A percentile compares a stretch with the other conserved stretches of the same genome.
Conservation (phyloP, 2,113 vertebrate species). For the Trichechus manatus region DNA sequence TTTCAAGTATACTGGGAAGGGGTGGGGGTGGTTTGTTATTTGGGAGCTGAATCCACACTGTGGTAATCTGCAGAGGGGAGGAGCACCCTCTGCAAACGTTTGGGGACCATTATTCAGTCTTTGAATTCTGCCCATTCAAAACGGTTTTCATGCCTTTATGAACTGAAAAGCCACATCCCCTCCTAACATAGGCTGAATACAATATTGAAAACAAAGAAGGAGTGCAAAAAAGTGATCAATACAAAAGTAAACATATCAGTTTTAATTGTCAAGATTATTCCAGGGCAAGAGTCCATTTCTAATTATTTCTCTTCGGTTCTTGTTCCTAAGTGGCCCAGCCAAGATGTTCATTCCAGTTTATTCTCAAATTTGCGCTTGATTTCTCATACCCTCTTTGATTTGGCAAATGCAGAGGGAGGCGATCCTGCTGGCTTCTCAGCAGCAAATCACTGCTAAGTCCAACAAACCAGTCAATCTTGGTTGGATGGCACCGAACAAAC, state of each 20-base stretch:
- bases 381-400: conserved; percentile 78
- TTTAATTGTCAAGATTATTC: conserved; percentile 92
- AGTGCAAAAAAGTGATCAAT: conserved; percentile 90
- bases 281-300: conserved; percentile 91
- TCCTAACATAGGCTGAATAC: conserved; percentile 87
- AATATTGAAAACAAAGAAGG: conserved; percentile 86
- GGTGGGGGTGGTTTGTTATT: conserved; percentile 48
- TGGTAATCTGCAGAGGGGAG: conserved; percentile 74
- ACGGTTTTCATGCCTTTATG: conserved; percentile 78
- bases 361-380: conserved; percentile 77
- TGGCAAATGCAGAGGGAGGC: conserved; percentile 59
- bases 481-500: conserved; percentile 83
- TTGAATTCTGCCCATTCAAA: conserved; percentile 82
- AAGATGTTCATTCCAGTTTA: conserved; percentile 87
- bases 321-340: conserved; percentile 85
- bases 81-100: conserved; percentile 72
- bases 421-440: conserved; percentile 81
- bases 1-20: conserved; percentile 79
- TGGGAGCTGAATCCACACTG: conserved; percentile 80
- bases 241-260: conserved; percentile 91
- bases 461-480: conserved; percentile 83
- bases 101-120: not conserved
- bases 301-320: conserved; percentile 85
- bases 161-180: conserved; percentile 86
- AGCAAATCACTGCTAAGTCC: conserved; percentile 82